Evolutionary conservation across 2,888 invertebrate species (phyloP).

Genomic region (Campoplex nolae): DNA sequence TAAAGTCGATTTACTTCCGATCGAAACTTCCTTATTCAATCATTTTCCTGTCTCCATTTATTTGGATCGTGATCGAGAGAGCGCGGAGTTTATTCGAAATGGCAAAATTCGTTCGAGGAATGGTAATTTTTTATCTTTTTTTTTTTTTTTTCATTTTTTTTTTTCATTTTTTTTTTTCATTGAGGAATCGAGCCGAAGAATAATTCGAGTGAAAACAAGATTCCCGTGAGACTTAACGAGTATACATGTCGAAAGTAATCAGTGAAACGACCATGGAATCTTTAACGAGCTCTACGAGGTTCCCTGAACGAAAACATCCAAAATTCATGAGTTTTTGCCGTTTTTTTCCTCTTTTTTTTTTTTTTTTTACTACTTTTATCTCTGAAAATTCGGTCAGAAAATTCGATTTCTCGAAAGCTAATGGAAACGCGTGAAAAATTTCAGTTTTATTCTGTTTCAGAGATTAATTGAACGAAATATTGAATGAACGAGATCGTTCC

Average conservation of each 20-base stretch:
- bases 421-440: too few relatives aligned
- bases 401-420: neutral
- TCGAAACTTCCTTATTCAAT: neutral
- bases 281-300: neutral
- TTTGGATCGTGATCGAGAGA: too few relatives aligned
- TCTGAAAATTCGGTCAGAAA: neutral
- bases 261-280: conserved; percentile 8
- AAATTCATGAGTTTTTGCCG: neutral
- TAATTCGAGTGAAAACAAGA: conserved; percentile 1
- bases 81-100: neutral
- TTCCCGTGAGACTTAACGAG: neutral
- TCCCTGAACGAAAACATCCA: neutral
- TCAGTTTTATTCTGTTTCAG: neutral
- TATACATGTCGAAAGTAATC: neutral
- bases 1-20: too few relatives aligned
- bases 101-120: neutral
- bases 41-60: too few relatives aligned
- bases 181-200: neutral
- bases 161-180: neutral
- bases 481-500: neutral
- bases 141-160: neutral
- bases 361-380: neutral
- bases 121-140: neutral
- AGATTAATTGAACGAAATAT: neutral
- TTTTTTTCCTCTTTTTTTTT: neutral